A percentile compares a stretch with the other conserved stretches of the same genome.
Conservation (phyloP, 2,797 vertebrate species). For the Serranus cabrilla region DNA sequence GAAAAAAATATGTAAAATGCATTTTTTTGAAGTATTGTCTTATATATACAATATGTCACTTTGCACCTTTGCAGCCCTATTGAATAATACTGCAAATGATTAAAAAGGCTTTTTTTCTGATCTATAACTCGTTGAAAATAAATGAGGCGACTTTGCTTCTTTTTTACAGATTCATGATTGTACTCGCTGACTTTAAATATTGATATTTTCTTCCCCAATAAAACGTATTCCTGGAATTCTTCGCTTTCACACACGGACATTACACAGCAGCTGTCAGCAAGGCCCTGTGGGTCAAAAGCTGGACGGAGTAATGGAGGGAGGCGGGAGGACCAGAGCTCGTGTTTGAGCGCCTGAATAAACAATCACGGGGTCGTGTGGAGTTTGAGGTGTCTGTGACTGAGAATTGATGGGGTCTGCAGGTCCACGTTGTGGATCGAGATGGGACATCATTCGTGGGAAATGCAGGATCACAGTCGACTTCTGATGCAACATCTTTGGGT, state of each 20-base stretch:
- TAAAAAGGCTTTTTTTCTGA: background rate
- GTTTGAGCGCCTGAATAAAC: constrained; percentile 78
- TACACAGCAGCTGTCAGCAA: constrained; percentile 70
- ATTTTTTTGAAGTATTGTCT: too few relatives aligned
- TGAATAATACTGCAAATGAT: background rate
- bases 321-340: constrained; percentile 56
- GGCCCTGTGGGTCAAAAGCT: constrained; percentile 59
- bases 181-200: constrained; percentile 34
- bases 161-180: constrained; percentile 3
- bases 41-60: background rate
- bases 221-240: constrained; percentile 28
- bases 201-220: constrained; percentile 11
- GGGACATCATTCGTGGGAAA: constrained; percentile 56
- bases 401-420: constrained; percentile 47
- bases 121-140: constrained; percentile 20
- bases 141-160: constrained; percentile 11
- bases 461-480: constrained; percentile 11
- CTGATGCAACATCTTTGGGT: constrained; percentile 33
- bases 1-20: too few relatives aligned
- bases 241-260: constrained; percentile 57
- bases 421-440: constrained; percentile 23
- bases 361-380: constrained; percentile 75
- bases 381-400: constrained; percentile 73
- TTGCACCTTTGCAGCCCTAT: background rate
- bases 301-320: constrained; percentile 58